phyloP scores from a whole-genome alignment of 2,797 vertebrate genomes.

The Craterocephalus amniculus region DNA sequence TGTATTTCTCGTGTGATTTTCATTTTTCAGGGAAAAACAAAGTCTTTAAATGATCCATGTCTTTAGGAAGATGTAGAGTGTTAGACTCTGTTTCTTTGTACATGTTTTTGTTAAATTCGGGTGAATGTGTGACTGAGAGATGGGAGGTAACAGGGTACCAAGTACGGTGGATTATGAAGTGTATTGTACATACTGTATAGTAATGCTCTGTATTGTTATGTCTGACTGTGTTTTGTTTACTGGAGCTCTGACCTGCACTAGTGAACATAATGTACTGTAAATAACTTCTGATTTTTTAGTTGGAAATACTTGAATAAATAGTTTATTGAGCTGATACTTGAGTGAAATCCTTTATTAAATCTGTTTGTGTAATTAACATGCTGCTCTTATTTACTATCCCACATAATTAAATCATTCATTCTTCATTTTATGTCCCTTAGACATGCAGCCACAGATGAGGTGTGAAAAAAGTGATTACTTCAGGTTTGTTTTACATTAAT shows the following conservation, averaged over 20 bases:
- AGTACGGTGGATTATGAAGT: slow-evolving; percentile 46
- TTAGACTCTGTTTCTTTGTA: slow-evolving; percentile 57
- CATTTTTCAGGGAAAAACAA: slow-evolving; percentile 56
- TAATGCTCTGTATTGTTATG: slow-evolving; percentile 68
- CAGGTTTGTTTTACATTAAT: not conserved
- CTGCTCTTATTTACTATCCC: not conserved
- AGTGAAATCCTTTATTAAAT: slow-evolving; percentile 4
- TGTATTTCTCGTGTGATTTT: slow-evolving; percentile 42
- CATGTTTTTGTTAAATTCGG: slow-evolving; percentile 55
- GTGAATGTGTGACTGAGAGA: slow-evolving; percentile 34
- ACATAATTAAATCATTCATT: not conserved
- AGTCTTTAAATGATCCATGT: slow-evolving; percentile 61
- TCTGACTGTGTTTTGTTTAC: slow-evolving; percentile 70
- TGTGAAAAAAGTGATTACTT: not conserved
- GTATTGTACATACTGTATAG: slow-evolving; percentile 57
- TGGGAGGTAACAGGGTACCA: slow-evolving; percentile 31
- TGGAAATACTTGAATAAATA: slow-evolving; percentile 85
- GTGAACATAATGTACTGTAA: slow-evolving; percentile 81
- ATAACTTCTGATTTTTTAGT: slow-evolving; percentile 74
- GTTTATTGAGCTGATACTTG: slow-evolving; percentile 60
- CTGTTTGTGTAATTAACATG: not conserved
- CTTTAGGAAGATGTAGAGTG: slow-evolving; percentile 65
- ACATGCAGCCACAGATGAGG: not conserved
- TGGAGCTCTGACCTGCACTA: slow-evolving; percentile 80
- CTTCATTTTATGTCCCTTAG: not conserved